Percentiles rank a stretch among this genome's conserved stretches.
phyloP scores from a whole-genome alignment of 2,113 vertebrate species.

The Onychostoma macrolepis region DNA sequence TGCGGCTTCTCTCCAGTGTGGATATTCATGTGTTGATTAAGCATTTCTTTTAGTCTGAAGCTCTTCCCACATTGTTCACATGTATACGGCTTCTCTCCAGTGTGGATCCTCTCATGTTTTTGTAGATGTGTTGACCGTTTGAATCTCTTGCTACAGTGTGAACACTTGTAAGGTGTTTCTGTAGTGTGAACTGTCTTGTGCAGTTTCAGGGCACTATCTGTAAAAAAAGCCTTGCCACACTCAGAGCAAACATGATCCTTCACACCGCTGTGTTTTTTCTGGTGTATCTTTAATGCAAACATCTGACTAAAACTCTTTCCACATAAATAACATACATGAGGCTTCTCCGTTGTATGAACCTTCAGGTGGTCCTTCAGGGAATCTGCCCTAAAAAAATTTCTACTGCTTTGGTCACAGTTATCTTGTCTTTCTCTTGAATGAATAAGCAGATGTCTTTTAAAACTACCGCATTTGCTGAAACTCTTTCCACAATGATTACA shows the following conservation, averaged over 20 bases:
- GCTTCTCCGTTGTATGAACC: not conserved
- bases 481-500: not conserved
- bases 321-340: not conserved
- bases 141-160: not conserved
- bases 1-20: not conserved
- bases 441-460: not conserved
- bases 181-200: not conserved
- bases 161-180: not conserved
- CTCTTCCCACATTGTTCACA: not conserved
- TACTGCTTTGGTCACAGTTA: not conserved
- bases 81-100: not conserved
- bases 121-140: not conserved
- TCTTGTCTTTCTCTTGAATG: not conserved
- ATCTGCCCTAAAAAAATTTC: not conserved
- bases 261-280: not conserved
- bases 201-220: not conserved
- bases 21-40: not conserved
- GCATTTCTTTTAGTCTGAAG: not conserved
- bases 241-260: too few species aligned
- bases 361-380: too few species aligned
- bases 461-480: not conserved
- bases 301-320: not conserved
- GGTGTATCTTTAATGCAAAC: not conserved
- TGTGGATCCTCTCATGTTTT: not conserved
- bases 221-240: not conserved